Evolutionary conservation across 2,888 invertebrate species (phyloP).

Genomic region (Siphlonurus alternatus): DNA sequence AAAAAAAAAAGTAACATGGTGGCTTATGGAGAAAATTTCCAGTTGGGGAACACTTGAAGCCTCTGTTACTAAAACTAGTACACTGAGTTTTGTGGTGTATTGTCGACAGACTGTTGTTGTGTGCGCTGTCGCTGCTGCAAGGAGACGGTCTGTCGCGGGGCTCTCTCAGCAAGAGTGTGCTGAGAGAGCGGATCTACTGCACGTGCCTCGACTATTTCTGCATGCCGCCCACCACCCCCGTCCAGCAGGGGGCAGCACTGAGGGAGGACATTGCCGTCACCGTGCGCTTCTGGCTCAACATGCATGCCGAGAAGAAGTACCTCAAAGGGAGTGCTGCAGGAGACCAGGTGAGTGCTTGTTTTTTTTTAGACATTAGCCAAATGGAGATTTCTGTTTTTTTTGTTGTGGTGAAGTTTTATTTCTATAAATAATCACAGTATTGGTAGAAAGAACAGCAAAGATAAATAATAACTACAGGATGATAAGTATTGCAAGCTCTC

Average conservation of each 20-base stretch:
- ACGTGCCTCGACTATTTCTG: slow-evolving; percentile 93
- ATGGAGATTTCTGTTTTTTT: slow-evolving; percentile 1
- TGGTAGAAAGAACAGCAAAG: too few species aligned
- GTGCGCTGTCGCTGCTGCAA: slow-evolving; percentile 84
- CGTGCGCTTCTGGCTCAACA: slow-evolving; percentile 88
- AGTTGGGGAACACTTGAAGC: too few species aligned
- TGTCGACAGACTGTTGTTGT: slow-evolving; percentile 54
- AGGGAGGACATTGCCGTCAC: slow-evolving; percentile 79
- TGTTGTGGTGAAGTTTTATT: slow-evolving; percentile 9
- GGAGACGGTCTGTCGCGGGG: slow-evolving; percentile 67
- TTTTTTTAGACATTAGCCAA: slow-evolving; percentile 17
- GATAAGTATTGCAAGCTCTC: too few species aligned
- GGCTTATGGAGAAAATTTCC: too few species aligned
- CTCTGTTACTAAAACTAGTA: too few species aligned
- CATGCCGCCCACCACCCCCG: slow-evolving; percentile 74
- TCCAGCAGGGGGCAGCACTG: slow-evolving; percentile 56
- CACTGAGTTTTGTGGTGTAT: background rate
- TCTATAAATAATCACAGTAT: slow-evolving; percentile 3
- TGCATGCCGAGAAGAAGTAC: slow-evolving; percentile 90
- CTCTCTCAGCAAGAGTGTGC: slow-evolving; percentile 75
- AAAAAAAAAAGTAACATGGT: too few species aligned
- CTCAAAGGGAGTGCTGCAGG: slow-evolving; percentile 67
- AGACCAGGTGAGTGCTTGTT: slow-evolving; percentile 29
- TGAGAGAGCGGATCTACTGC: slow-evolving; percentile 89
- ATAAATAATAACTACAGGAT: too few species aligned